These are phyloP conservation scores for Schlechtendalia chinensis DNA, from an alignment of 1,140 invertebrate genomes.

Conservation along the genomic window DNA sequence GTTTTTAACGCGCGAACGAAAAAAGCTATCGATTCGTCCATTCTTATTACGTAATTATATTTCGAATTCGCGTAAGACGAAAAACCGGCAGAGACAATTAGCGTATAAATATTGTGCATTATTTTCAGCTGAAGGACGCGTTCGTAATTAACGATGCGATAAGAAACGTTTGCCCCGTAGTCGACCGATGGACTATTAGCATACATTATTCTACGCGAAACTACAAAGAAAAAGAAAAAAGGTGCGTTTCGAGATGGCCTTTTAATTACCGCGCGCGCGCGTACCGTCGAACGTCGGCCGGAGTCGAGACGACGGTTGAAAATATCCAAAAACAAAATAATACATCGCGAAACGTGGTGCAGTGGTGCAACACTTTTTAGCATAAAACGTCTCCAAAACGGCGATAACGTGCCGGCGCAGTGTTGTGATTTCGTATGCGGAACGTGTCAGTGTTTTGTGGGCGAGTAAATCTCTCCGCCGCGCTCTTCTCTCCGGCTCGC, in stretches of 20 bases:
- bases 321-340: too few relatives aligned
- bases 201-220: background rate
- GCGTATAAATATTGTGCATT: too few relatives aligned
- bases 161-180: background rate
- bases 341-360: background rate
- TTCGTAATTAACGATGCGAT: background rate
- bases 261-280: too few relatives aligned
- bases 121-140: too few relatives aligned
- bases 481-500: background rate
- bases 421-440: conserved; percentile 30
- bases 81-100: too few relatives aligned
- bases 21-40: too few relatives aligned
- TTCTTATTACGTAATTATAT: too few relatives aligned
- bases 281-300: background rate
- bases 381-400: conserved; percentile 35
- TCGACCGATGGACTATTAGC: background rate
- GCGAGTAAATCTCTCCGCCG: conserved; percentile 13
- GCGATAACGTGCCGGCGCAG: conserved; percentile 20
- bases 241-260: background rate
- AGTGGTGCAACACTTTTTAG: background rate
- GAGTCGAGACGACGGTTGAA: background rate
- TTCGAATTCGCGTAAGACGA: too few relatives aligned
- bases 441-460: conserved; percentile 16
- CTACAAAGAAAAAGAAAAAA: too few relatives aligned
- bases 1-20: too few relatives aligned